Conservation (phyloP, 2,888 invertebrate species). For the Nipponacmea schrenckii region DNA sequence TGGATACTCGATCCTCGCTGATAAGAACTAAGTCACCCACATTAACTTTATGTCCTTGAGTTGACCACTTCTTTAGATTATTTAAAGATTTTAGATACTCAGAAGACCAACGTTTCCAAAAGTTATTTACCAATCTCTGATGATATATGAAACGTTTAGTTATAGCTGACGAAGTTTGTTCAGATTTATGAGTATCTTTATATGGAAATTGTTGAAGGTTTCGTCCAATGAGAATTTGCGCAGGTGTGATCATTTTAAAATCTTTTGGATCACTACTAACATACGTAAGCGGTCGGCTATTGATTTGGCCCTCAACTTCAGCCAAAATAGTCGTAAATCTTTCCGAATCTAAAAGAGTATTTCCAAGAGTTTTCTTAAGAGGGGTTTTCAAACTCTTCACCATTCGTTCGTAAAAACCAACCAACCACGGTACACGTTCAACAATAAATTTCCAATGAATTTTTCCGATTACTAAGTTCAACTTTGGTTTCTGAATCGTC, state of each 20-base stretch:
- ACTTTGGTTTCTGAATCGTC: background rate
- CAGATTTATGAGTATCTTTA: background rate
- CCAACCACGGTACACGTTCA: background rate
- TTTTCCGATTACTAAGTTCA: background rate
- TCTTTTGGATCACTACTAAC: too few species aligned
- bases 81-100: background rate
- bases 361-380: too few species aligned
- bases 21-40: background rate
- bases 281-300: too few species aligned
- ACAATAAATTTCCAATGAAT: background rate
- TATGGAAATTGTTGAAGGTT: background rate
- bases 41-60: background rate
- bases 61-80: background rate
- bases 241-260: too few species aligned
- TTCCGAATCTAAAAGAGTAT: too few species aligned
- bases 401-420: background rate
- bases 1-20: background rate
- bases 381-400: too few species aligned
- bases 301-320: too few species aligned
- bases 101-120: background rate
- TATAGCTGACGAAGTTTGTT: background rate
- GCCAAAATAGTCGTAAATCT: too few species aligned
- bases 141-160: background rate
- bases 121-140: background rate
- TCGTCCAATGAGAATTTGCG: too few species aligned